Conservation (phyloP, 2,888 invertebrate genomes). For the Drosophila paranaensis region DNA sequence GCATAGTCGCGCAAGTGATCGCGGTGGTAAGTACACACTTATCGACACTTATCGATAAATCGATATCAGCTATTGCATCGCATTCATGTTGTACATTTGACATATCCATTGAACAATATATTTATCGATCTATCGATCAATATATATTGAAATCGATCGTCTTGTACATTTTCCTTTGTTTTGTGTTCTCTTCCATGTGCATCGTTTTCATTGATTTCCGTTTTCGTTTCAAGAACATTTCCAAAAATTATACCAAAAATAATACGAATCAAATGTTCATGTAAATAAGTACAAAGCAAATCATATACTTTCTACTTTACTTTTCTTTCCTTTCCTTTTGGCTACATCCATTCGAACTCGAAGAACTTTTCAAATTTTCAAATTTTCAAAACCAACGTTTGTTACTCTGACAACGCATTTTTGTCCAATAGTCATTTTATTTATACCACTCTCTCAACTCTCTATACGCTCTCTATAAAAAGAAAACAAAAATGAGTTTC, state of each 20-base stretch:
- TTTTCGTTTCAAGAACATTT: slow-evolving; percentile 33
- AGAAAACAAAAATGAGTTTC: neutral
- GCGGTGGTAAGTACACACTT: slow-evolving; percentile 90
- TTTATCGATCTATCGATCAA: slow-evolving; percentile 5
- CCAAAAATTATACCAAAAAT: slow-evolving; percentile 7
- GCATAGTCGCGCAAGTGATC: slow-evolving; percentile 93
- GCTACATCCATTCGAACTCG: slow-evolving; percentile 26
- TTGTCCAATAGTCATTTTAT: slow-evolving; percentile 25
- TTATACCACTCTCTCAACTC: slow-evolving; percentile 5
- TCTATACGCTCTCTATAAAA: no score
- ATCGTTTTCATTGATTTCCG: slow-evolving; percentile 48
- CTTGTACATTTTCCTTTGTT: slow-evolving; percentile 51
- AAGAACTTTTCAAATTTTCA: slow-evolving; percentile 5
- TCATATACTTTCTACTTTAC: slow-evolving; percentile 15
- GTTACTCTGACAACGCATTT: slow-evolving; percentile 51
- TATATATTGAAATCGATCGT: slow-evolving; percentile 58
- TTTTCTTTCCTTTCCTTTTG: slow-evolving; percentile 19
- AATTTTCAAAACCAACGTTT: slow-evolving; percentile 37
- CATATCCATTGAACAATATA: slow-evolving; percentile 45
- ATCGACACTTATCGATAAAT: slow-evolving; percentile 39
- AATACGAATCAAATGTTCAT: slow-evolving; percentile 26
- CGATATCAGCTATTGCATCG: slow-evolving; percentile 57
- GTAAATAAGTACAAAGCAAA: slow-evolving; percentile 50
- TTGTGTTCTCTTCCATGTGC: slow-evolving; percentile 59
- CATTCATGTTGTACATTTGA: slow-evolving; percentile 62